Conservation (phyloP, 2,888 invertebrate genomes). For the Creontiades dilutus region DNA sequence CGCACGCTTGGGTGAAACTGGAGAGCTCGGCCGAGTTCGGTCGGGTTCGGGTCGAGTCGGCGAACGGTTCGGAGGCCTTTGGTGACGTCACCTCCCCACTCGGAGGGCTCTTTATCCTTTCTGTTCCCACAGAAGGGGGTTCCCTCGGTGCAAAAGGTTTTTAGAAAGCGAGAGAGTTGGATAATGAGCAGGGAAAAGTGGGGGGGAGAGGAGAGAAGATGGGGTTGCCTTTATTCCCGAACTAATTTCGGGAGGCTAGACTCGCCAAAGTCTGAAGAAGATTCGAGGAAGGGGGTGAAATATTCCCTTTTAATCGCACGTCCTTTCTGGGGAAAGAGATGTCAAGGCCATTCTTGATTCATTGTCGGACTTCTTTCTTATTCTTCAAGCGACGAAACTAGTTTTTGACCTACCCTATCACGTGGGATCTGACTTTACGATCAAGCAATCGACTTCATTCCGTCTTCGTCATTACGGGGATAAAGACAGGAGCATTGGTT, state of each 20-base stretch:
- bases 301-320: background rate
- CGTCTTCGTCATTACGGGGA: too few relatives aligned
- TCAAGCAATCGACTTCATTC: too few relatives aligned
- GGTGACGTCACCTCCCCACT: slow-evolving; percentile 31
- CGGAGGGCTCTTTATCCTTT: slow-evolving; percentile 7
- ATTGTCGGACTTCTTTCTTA: too few relatives aligned
- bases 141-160: background rate
- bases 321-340: background rate
- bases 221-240: background rate
- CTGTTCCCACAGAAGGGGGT: background rate
- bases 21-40: slow-evolving; percentile 36
- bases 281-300: too few relatives aligned
- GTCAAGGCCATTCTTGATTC: background rate
- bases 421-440: too few relatives aligned
- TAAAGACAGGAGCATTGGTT: too few relatives aligned
- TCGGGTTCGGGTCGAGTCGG: background rate
- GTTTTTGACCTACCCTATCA: too few relatives aligned
- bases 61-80: background rate
- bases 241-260: background rate
- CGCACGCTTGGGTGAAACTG: slow-evolving; percentile 38
- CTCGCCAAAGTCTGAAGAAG: background rate
- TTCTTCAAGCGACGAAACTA: too few relatives aligned
- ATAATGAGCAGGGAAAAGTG: too few relatives aligned
- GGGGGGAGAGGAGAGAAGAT: background rate
- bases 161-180: slow-evolving; percentile 26